Evolutionary conservation across 2,113 vertebrate species (phyloP), one percentile per base, ranked within the genome.

Genomic region (Jacana jacana): DNA sequence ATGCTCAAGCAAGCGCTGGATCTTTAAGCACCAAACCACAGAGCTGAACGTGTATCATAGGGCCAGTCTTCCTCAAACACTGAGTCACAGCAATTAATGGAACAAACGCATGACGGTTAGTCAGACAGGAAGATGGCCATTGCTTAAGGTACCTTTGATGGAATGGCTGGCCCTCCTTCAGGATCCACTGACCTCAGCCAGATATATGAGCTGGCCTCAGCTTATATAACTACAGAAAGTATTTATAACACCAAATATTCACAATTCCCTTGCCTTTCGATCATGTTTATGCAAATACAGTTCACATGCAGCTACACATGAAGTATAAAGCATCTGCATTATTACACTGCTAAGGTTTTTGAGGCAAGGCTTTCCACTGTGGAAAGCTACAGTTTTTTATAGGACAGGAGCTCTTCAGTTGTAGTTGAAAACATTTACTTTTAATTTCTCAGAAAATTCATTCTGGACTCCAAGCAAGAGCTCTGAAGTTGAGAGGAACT

Each of bases 151-250:
- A 88, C 81, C 91, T 96, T 66, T 55, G 63, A 42, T 96, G 95
- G 91, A 91, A 96, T 11, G 75, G 79, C 93, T 97, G 95, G 96
- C 94, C 81, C 66, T 94, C 84, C 91, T 77, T 96, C 95, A 95
- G 96, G 5, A 96, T 85, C 85, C 89, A 58, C 81, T 27, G 70
- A 57, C 93, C 87, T 95, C 94, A 94, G 94, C 94, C 96, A 96
- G 94, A 96, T 96, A 96, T 87, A 93, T 96, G 96, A 97, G 95
- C 96, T 95, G 91, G 91, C 81, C 71, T 33, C 89, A 91, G 94
- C 87, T 96, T 95, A 95, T 97, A 95, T 96, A 97, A 97, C 95
- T 54, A 3, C 87, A 88, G 40, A 91, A 91, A 69, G 87, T 93
- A 91, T 95, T 97, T 97, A 91, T 95, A 97, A 95, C 93, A 95